Percentiles rank a stretch among this genome's conserved stretches.
These are phyloP conservation scores for Holacanthella duospinosa DNA, from an alignment of 2,888 invertebrate genomes.

Conservation along the genomic window DNA sequence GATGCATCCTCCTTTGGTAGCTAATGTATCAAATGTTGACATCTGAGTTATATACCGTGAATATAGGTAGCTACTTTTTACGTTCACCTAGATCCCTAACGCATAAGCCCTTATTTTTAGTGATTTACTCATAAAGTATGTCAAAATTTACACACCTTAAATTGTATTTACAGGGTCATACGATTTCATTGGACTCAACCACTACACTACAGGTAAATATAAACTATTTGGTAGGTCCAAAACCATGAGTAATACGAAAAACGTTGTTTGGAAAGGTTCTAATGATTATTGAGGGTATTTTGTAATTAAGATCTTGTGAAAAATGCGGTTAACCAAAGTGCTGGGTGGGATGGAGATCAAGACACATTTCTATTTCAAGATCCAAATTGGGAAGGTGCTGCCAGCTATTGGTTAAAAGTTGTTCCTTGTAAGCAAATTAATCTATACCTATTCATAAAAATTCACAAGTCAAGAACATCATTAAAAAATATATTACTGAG, in stretches of 20 bases:
- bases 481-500: background rate
- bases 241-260: no score
- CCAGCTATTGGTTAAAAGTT: background rate
- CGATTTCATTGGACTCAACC: conserved; percentile 9
- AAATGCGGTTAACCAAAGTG: background rate
- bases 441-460: background rate
- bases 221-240: background rate
- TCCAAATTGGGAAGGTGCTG: background rate
- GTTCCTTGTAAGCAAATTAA: conserved; percentile 2
- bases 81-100: no score
- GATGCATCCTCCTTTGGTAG: no score
- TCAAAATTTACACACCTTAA: no score
- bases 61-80: no score
- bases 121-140: no score
- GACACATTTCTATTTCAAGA: background rate
- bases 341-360: background rate
- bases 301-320: background rate
- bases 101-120: no score
- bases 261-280: no score
- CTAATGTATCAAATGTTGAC: no score
- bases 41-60: no score
- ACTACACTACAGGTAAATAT: conserved; percentile 11
- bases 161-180: background rate
- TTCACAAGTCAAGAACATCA: background rate
- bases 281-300: background rate